Base-by-base conservation (phyloP, 2,888 invertebrate genomes). In the Phrixothrix hirtus region DNA sequence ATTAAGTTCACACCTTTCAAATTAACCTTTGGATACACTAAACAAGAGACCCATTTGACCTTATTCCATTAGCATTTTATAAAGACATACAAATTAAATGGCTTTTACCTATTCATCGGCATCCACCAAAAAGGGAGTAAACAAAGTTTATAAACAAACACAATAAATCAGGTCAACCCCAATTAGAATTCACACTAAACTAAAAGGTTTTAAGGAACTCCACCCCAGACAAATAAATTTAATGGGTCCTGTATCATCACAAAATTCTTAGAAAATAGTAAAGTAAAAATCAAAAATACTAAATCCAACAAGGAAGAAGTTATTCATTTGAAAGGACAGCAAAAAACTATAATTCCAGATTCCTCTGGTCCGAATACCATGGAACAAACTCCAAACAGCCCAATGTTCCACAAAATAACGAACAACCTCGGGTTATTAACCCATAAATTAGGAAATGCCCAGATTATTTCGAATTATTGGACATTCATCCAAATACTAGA, bases 221-320 rank as follows among this genome's bases (percentile, higher is more conserved):
- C 10, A 29, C 2, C 2, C 10, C 5, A 10, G 10, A 29, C 5
- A 3, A 29, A 29, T 29, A 29, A 29, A 29, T 29, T 29, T 29
- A 29, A n/a, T 9, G 29, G 29, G 10, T 10, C 29, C 2, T 29
- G 10, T 29, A 29, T 3, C 5, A 29, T 29, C 5, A 29, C 10
- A 6, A 2, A 29, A n/a, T n/a, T 29, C 5, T 29, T 29, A 29
- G 29, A 29, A 29, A 29, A 29, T 29, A 29, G 10, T 29, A 29
- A 29, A 29, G 29, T 29, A 3, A 29, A 29, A 29, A 29, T 29
- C 5, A 29, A 29, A 29, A 29, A 29, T 29, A 29, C 5, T n/a
- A 29, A 29, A 29, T n/a, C n/a, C n/a, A 29, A 29, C 29, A 29
- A 29, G 10, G 10, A 3, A 3, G 29, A 29, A n/a, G 10, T n/a